Base-by-base conservation (phyloP, 37 sponge, comb jelly and placozoan genomes). In the Haliclona indistincta region DNA sequence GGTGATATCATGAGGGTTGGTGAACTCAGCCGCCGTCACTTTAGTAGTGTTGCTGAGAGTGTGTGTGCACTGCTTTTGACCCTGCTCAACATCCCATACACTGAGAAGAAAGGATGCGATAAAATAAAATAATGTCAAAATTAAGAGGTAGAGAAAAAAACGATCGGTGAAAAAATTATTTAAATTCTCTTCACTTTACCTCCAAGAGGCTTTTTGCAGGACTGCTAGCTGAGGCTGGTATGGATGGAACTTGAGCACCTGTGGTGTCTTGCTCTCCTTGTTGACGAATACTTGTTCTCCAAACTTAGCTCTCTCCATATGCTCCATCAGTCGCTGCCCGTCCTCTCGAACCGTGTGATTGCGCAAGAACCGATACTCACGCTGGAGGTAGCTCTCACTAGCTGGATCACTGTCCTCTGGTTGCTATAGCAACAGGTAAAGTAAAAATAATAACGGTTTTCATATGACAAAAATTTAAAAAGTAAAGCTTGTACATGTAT, bases 1-100 rank as follows among this genome's bases (percentile, higher is more conserved):
- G 13, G 88, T 74, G 60, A 86, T 61, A 70, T 94, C 91, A 28
- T 94, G 95, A 56, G 91, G 75, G 68, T 94, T 94, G 32, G 91
- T 63, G 75, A 79, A 90, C 55, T 94, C 92, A 1, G 77, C 73
- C 0, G 91, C 77, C 0, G 92, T 91, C 20, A 87, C 80, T 44
- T 87, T 81, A 0, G 53, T 82, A 2, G 54, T 52, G 25, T 6
- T 20, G 25, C 6, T 58, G 22, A 7, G 26, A 11, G 45, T 7
- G 15, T 45, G 30, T 37, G 70, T 26, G 11, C 32, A 42, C 25
- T 42, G 70, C 4, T 69, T 38, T 11, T 3, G 37, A 42, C 70
- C 70, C 22, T 42, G 70, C 28, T 69, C 70, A 11, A 69, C 5
- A 15, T 69, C 70, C 80, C 80, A 79, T 30, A 79, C 45, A 69